phyloP scores from a whole-genome alignment of 2,888 invertebrate species.

The Parthenolecanium corni region DNA sequence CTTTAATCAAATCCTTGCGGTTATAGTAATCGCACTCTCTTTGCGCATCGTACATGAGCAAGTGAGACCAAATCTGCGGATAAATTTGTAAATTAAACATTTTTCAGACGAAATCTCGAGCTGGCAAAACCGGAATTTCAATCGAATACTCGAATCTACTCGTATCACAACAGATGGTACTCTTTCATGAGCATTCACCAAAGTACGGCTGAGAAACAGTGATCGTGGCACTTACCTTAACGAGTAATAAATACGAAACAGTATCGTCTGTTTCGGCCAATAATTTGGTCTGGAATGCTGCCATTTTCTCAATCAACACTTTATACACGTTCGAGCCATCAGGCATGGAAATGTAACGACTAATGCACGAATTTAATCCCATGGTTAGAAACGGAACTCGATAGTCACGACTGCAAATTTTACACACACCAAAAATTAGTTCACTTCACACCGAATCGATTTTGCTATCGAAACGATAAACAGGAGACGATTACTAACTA shows the following conservation, averaged over 20 bases:
- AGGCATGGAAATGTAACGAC: constrained; percentile 43
- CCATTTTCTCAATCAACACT: constrained; percentile 48
- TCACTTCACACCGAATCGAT: not conserved
- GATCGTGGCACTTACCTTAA: constrained; percentile 10
- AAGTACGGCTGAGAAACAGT: no score
- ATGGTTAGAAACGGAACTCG: constrained; percentile 39
- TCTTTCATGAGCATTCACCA: no score
- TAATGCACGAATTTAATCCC: constrained; percentile 43
- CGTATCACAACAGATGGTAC: no score
- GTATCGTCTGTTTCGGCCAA: constrained; percentile 62
- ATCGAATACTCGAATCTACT: no score
- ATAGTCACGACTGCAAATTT: not conserved
- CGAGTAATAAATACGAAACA: constrained; percentile 45
- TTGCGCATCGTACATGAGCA: constrained; percentile 10
- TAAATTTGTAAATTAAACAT: no score
- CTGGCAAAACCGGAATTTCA: no score
- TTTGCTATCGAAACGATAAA: no score
- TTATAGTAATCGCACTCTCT: constrained; percentile 2
- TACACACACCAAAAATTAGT: not conserved
- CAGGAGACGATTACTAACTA: constrained; percentile 45
- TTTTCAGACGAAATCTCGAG: no score
- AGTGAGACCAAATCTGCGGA: constrained; percentile 14
- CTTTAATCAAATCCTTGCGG: constrained; percentile 6
- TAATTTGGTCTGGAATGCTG: constrained; percentile 52
- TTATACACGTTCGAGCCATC: constrained; percentile 60